A percentile compares a stretch with the other conserved stretches of the same genome.
These are phyloP conservation scores for Poeciliopsis turneri DNA, from an alignment of 2,797 vertebrate genomes.

Conservation along the genomic window DNA sequence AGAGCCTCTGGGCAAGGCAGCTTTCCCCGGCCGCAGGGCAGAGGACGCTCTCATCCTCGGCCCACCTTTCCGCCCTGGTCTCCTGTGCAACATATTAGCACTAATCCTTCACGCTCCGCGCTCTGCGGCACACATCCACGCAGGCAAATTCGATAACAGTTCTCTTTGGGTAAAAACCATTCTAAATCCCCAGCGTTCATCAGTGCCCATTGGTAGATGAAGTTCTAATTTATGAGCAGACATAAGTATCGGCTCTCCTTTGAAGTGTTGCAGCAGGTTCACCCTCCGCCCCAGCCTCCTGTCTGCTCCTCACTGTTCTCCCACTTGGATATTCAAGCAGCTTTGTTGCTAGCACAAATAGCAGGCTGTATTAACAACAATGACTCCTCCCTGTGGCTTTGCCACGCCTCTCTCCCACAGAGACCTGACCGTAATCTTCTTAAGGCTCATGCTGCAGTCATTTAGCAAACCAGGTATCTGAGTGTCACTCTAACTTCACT, in stretches of 20 bases:
- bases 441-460: constrained; percentile 76
- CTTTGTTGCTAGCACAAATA: constrained; percentile 69
- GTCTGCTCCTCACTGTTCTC: constrained; percentile 30
- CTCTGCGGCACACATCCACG: constrained; percentile 48
- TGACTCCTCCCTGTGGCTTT: constrained; percentile 63
- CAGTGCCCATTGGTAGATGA: constrained; percentile 15
- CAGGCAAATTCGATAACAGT: constrained; percentile 28
- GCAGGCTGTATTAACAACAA: constrained; percentile 66
- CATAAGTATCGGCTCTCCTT: constrained; percentile 23
- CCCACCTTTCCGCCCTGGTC: constrained; percentile 52
- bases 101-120: constrained; percentile 75
- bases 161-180: constrained; percentile 20
- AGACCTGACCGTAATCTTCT: constrained; percentile 87
- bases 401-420: constrained; percentile 70
- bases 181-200: constrained; percentile 12
- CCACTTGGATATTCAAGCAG: constrained; percentile 71
- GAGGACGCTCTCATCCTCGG: constrained; percentile 64
- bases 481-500: constrained; percentile 62
- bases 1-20: constrained; percentile 32
- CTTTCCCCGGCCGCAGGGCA: constrained; percentile 40
- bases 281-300: constrained; percentile 40
- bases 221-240: constrained; percentile 15
- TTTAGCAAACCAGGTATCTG: constrained; percentile 65
- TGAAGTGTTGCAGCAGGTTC: constrained; percentile 36
- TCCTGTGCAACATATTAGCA: constrained; percentile 56